Evolutionary conservation across 2,113 vertebrate species (phyloP).

Genomic region (Fulmarus glacialis): DNA sequence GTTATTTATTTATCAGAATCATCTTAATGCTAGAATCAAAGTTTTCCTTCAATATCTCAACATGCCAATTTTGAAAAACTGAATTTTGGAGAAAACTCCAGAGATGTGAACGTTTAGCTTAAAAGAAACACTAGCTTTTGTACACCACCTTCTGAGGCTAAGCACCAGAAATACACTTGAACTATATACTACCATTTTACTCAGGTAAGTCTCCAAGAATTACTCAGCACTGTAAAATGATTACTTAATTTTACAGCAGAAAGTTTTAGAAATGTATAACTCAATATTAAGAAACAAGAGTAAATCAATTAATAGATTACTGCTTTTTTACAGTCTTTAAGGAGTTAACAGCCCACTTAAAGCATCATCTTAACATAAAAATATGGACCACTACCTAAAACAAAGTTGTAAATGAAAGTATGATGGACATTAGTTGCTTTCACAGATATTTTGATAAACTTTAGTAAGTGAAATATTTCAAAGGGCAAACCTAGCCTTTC

Average conservation of each 20-base stretch:
- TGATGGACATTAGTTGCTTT: background rate
- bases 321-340: background rate
- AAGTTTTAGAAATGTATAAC: background rate
- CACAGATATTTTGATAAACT: background rate
- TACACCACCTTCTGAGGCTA: background rate
- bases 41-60: background rate
- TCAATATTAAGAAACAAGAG: background rate
- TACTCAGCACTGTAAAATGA: background rate
- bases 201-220: background rate
- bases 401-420: background rate
- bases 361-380: background rate
- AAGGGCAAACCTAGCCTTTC: background rate
- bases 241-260: background rate
- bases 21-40: background rate
- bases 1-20: background rate
- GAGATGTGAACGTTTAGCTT: background rate
- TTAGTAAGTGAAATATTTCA: background rate
- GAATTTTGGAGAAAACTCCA: background rate
- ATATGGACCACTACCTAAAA: background rate
- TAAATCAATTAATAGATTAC: background rate
- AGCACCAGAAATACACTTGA: background rate
- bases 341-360: background rate
- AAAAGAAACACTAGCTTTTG: background rate
- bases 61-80: background rate
- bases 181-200: background rate